phyloP scores from a whole-genome alignment of 2,113 vertebrate species.

The Micromys minutus region DNA sequence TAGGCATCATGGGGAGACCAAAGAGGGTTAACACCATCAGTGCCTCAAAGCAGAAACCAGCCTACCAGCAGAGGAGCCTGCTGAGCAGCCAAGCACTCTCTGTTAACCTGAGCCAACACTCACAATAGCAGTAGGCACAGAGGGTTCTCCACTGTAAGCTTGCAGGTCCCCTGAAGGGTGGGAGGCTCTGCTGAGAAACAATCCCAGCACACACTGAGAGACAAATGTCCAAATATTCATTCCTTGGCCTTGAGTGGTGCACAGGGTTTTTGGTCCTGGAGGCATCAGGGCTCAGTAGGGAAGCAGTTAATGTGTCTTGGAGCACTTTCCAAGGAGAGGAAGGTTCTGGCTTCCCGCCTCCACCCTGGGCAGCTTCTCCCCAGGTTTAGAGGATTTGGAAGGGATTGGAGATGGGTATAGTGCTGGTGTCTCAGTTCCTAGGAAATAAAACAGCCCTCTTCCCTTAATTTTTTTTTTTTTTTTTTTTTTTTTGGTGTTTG shows the following conservation, averaged over 20 bases:
- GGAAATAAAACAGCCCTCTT: conserved; percentile 82
- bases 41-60: conserved; percentile 53
- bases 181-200: conserved; percentile 14
- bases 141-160: conserved; percentile 31
- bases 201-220: neutral
- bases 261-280: neutral
- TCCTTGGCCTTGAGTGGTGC: neutral
- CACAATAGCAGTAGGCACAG: neutral
- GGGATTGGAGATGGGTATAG: conserved; percentile 79
- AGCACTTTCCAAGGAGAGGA: conserved; percentile 67
- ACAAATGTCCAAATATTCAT: neutral
- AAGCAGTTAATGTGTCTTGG: conserved; percentile 77
- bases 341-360: conserved; percentile 68
- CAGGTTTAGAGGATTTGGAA: conserved; percentile 79
- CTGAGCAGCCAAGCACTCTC: neutral
- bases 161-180: neutral
- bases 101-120: neutral
- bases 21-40: conserved; percentile 44
- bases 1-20: conserved; percentile 54
- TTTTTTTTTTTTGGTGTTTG: conserved; percentile 55
- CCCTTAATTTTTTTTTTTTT: conserved; percentile 72
- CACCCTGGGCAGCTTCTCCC: conserved; percentile 73
- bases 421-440: conserved; percentile 77
- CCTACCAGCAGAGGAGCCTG: conserved; percentile 60
- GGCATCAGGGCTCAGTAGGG: neutral